Percentiles rank a stretch among this genome's conserved stretches.
Evolutionary conservation across 2,888 invertebrate species (phyloP).

Genomic region (Phengaris alcon): DNA sequence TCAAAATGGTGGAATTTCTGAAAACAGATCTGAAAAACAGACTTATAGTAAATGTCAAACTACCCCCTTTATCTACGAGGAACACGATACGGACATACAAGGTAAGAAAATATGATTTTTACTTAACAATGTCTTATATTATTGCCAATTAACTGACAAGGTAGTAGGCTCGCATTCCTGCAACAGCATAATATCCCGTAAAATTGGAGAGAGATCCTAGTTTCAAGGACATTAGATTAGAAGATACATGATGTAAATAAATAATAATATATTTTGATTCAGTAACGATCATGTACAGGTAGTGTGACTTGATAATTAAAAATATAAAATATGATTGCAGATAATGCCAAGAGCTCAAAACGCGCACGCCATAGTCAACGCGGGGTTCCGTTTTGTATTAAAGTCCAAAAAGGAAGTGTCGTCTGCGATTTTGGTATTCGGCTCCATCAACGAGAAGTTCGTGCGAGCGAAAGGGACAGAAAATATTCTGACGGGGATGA

Average conservation of each 20-base stretch:
- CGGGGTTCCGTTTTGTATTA: constrained; percentile 84
- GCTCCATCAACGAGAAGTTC: constrained; percentile 80
- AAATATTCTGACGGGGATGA: constrained; percentile 60
- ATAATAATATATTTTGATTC: no score
- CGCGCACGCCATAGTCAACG: constrained; percentile 87
- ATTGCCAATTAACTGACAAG: no score
- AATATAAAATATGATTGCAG: constrained; percentile 59
- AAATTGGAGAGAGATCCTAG: no score
- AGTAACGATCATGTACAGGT: no score
- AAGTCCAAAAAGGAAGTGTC: constrained; percentile 58
- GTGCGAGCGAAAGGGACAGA: constrained; percentile 81
- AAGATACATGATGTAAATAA: no score
- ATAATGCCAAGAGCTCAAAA: constrained; percentile 88
- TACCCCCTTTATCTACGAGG: constrained; percentile 63
- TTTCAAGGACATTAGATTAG: no score
- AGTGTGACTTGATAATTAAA: background rate
- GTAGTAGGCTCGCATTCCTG: no score
- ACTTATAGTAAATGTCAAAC: constrained; percentile 66
- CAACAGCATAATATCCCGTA: no score
- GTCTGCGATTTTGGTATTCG: constrained; percentile 81
- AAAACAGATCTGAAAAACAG: constrained; percentile 60
- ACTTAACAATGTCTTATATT: background rate
- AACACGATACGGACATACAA: constrained; percentile 65
- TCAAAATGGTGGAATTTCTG: constrained; percentile 60
- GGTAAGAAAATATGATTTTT: constrained; percentile 44